Percentiles rank a stretch among this genome's conserved stretches.
Conservation (phyloP, 2,113 vertebrate genomes). For the Dendropsophus ebraccatus region DNA sequence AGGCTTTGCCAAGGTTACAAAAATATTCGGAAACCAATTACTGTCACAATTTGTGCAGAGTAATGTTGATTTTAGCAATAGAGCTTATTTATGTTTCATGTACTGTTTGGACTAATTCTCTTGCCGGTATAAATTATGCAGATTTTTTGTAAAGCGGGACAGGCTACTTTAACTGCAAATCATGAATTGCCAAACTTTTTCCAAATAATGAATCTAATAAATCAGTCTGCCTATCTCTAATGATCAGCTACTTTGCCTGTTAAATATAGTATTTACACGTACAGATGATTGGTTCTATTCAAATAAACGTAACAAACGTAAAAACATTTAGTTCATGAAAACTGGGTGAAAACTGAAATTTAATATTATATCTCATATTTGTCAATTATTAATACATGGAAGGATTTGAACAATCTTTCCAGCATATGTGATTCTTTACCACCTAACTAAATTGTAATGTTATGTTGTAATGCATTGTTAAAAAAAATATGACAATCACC, state of each 20-base stretch:
- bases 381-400: too few relatives aligned
- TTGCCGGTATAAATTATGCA: neutral
- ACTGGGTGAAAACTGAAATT: too few relatives aligned
- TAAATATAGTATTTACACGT: too few relatives aligned
- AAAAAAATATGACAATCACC: too few relatives aligned
- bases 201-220: neutral
- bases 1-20: neutral
- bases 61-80: neutral
- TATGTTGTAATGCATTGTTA: too few relatives aligned
- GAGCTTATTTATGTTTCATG: neutral
- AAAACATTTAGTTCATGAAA: too few relatives aligned
- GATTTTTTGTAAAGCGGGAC: neutral
- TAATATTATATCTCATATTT: too few relatives aligned
- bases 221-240: neutral
- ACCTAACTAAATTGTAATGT: too few relatives aligned
- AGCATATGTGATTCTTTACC: too few relatives aligned
- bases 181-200: neutral
- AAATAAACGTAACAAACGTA: too few relatives aligned
- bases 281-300: too few relatives aligned
- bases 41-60: neutral
- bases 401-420: too few relatives aligned
- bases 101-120: neutral
- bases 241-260: neutral
- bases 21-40: neutral
- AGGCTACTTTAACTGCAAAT: neutral